These are phyloP conservation scores for Orthosia incerta DNA, from an alignment of 2,888 invertebrate species.

Conservation along the genomic window DNA sequence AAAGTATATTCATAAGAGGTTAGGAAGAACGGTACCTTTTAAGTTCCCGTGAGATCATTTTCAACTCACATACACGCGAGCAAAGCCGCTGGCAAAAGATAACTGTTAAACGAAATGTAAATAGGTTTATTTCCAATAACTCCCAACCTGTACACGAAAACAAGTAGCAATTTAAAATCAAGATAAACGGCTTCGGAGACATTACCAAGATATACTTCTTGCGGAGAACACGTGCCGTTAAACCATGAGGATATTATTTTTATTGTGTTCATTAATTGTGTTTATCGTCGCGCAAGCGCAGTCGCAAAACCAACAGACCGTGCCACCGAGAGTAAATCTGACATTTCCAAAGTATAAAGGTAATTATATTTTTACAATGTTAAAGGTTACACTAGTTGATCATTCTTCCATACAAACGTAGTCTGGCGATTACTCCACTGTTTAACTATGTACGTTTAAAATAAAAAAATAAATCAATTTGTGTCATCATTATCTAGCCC, in stretches of 20 bases:
- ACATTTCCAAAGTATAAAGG: not conserved
- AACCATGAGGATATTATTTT: constrained; percentile 3
- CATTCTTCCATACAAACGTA: too few species aligned
- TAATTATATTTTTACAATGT: not conserved
- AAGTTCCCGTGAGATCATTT: too few species aligned
- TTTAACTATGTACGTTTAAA: too few species aligned
- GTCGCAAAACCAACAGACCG: not conserved
- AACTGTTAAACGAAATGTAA: too few species aligned
- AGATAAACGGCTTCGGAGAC: not conserved
- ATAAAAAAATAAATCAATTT: too few species aligned
- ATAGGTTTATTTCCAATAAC: not conserved
- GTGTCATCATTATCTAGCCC: too few species aligned
- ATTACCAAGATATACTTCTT: not conserved
- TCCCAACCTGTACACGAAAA: not conserved
- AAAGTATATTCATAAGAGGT: too few species aligned
- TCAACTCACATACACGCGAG: too few species aligned
- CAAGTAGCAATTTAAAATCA: not conserved
- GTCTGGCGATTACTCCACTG: too few species aligned
- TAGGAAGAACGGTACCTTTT: too few species aligned
- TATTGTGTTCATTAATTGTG: not conserved
- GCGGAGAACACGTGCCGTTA: not conserved
- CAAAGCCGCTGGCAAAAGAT: too few species aligned
- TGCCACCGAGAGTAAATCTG: not conserved
- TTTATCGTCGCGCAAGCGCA: not conserved
- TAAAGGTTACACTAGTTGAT: too few species aligned